Base-by-base conservation (phyloP, 1,140 invertebrate species). In the Tachypleus tridentatus region DNA sequence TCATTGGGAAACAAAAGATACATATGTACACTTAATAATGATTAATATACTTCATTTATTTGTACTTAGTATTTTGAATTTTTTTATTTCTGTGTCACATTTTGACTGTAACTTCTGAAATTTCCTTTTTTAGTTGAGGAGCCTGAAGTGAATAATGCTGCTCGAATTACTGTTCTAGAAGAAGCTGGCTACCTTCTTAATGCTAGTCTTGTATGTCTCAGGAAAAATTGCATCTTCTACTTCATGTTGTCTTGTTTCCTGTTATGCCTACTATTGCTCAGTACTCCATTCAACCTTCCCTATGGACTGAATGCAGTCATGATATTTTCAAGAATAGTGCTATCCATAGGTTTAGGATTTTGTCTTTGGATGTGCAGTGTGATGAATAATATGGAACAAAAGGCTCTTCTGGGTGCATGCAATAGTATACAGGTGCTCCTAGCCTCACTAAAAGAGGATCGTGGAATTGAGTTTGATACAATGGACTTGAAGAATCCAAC, bases 331-430 rank as follows among this genome's bases (percentile, higher is more conserved):
- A 67, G 75, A 51, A 72, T 77, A 49, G 51, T 73, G 4, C 64
- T 77, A 6, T 76, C 75, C 3, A 50, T 79, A 8, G 49, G 73
- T 4, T 64, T 75, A 10, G 78, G 72, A 2, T 79, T 76, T 66
- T 75, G 70, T 61, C 60, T 79, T 7, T 77, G 77, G 74, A 74
- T 76, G 61, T 74, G 74, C 7, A 53, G 77, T 6, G 70, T 79
- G 52, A 68, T 74, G 9, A 72, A 76, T 10, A 76, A 73, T 57
- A 75, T 78, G n/a, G 77, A 79, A 65, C 64, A 68, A 53, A 75
- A 76, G 67, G 74, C 77, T 5, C 66, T 79, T n/a, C 73, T 73
- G n/a, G 74, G 73, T 51, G 70, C 78, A 9, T 74, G 75, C 61
- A 69, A 73, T 57, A 71, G 75, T 8, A 76, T 79, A 54, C 53